Conservation (phyloP, 2,888 invertebrate species). For the Dastarcus helophoroides region DNA sequence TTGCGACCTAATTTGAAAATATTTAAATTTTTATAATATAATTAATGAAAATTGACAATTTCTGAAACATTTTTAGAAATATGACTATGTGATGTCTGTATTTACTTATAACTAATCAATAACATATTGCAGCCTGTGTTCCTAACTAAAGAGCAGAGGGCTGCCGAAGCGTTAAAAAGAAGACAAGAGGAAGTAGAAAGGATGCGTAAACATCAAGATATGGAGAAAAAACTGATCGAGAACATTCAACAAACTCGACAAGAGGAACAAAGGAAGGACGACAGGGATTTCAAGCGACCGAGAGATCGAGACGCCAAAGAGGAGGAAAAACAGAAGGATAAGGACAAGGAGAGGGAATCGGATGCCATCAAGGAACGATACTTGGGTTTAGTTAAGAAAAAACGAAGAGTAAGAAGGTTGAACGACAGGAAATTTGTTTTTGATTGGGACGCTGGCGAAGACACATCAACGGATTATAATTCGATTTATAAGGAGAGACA, state of each 20-base stretch:
- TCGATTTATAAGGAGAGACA: constrained; percentile 92
- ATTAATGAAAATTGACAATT: no score
- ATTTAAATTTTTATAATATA: no score
- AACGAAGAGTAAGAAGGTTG: constrained; percentile 78
- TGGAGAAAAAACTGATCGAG: constrained; percentile 41
- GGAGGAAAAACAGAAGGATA: constrained; percentile 48
- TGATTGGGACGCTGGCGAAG: constrained; percentile 99
- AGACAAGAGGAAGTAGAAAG: constrained; percentile 83
- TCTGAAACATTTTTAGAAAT: no score
- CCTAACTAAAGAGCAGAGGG: constrained; percentile 90
- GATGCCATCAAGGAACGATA: constrained; percentile 95
- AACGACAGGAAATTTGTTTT: constrained; percentile 99
- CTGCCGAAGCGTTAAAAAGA: constrained; percentile 75
- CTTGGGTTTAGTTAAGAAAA: constrained; percentile 85
- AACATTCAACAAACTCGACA: constrained; percentile 24
- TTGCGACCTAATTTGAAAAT: neutral
- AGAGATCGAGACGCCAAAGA: constrained; percentile 37
- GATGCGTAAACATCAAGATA: constrained; percentile 59
- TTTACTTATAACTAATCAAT: no score
- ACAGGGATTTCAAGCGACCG: constrained; percentile 34
- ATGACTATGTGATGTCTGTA: no score
- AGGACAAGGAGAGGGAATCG: constrained; percentile 85
- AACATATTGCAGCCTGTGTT: constrained; percentile 70
- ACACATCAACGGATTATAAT: constrained; percentile 97
- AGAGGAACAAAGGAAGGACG: constrained; percentile 29